Evolutionary conservation across 1,140 invertebrate genomes (phyloP).

Genomic region (Palaemon carinicauda): DNA sequence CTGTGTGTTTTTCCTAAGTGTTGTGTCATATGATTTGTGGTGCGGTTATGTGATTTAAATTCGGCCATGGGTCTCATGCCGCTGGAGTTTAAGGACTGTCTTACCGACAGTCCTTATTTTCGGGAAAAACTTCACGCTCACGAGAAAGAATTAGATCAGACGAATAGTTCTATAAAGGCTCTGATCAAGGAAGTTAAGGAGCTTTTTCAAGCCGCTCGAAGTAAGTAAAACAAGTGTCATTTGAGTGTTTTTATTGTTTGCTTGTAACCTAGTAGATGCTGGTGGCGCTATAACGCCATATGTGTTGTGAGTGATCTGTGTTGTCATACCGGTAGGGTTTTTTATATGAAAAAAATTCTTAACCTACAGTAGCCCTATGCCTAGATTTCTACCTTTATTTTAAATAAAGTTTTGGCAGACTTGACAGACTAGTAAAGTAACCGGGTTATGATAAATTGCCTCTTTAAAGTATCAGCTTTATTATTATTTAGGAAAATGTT

Average conservation of each 20-base stretch:
- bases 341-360: no score
- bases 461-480: no score
- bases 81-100: constrained; percentile 96
- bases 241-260: neutral
- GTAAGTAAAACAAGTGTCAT: constrained; percentile 72
- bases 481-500: no score
- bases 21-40: constrained; percentile 23
- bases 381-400: no score
- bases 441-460: no score
- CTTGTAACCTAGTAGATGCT: neutral
- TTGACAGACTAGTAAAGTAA: no score
- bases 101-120: constrained; percentile 95
- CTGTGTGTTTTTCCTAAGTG: neutral
- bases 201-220: constrained; percentile 87
- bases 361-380: no score
- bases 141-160: constrained; percentile 94
- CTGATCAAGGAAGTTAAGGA: constrained; percentile 96
- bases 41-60: constrained; percentile 30
- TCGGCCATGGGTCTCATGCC: constrained; percentile 84
- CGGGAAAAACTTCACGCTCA: constrained; percentile 94
- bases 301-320: no score
- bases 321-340: no score
- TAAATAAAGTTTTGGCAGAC: no score
- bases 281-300: neutral
- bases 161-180: constrained; percentile 94